phyloP scores from a whole-genome alignment of 2,888 invertebrate genomes.

The Xylota segnis region DNA sequence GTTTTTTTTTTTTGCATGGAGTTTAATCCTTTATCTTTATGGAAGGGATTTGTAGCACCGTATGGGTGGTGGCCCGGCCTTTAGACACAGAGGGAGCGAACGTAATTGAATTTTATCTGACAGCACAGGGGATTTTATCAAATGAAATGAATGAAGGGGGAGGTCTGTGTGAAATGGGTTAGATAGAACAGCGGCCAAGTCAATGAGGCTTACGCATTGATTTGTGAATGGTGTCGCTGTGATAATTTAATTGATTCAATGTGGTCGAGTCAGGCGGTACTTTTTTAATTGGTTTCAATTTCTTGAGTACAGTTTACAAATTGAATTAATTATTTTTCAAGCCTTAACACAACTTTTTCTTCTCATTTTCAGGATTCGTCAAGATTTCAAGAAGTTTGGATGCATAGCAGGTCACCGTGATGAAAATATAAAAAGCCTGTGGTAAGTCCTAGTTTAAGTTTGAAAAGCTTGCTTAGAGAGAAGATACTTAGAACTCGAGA shows the following conservation, averaged over 20 bases:
- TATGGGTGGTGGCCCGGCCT: neutral
- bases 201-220: neutral
- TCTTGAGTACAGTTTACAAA: no score
- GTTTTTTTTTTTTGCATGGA: neutral
- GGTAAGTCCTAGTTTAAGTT: no score
- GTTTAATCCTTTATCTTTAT: constrained; percentile 21
- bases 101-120: constrained; percentile 30
- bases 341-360: no score
- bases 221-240: neutral
- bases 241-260: neutral
- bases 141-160: neutral
- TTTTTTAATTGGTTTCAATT: no score
- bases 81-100: neutral
- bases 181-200: neutral
- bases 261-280: neutral
- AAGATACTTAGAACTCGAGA: no score
- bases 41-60: constrained; percentile 7
- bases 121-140: constrained; percentile 7
- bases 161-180: neutral
- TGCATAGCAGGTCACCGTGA: no score
- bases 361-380: no score
- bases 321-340: no score
- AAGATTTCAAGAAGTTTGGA: no score
- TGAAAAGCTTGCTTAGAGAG: no score
- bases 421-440: no score